Conservation (phyloP, 2,113 vertebrate genomes). For the Cyprinodon brontotheroides region DNA sequence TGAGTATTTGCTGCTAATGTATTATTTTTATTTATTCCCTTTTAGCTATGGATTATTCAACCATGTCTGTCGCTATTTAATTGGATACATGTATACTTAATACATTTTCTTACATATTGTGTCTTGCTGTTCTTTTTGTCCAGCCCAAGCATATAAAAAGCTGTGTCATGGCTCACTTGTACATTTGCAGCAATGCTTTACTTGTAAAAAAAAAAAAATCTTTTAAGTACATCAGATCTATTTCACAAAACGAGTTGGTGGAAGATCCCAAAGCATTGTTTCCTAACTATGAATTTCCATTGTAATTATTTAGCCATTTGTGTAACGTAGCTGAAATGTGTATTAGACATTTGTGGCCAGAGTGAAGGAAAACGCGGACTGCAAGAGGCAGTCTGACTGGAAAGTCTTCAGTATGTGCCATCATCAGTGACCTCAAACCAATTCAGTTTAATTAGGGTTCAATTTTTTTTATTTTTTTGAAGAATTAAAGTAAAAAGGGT, state of each 20-base stretch:
- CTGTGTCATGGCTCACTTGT: too few relatives aligned
- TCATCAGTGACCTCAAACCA: conserved; percentile 46
- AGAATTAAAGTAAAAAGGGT: neutral
- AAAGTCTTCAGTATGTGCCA: conserved; percentile 63
- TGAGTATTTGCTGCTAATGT: neutral
- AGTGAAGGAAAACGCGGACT: conserved; percentile 48
- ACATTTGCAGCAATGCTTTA: neutral
- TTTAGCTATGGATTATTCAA: neutral
- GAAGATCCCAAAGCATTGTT: conserved; percentile 36
- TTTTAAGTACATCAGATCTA: too few relatives aligned
- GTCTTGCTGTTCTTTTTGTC: too few relatives aligned
- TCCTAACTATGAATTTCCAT: conserved; percentile 47
- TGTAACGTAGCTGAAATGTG: conserved; percentile 50
- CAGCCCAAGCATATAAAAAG: too few relatives aligned
- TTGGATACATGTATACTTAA: too few relatives aligned
- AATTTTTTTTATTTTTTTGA: neutral
- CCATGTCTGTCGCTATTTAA: neutral
- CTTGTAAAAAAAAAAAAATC: neutral
- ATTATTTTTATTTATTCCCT: neutral
- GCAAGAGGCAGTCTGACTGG: conserved; percentile 49
- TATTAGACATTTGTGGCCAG: conserved; percentile 47
- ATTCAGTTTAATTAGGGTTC: conserved; percentile 38
- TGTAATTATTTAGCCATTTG: conserved; percentile 57
- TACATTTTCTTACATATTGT: too few relatives aligned
- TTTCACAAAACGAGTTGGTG: conserved; percentile 24